Evolutionary conservation across 2,888 invertebrate species (phyloP).

Genomic region (Maniola hyperantus): DNA sequence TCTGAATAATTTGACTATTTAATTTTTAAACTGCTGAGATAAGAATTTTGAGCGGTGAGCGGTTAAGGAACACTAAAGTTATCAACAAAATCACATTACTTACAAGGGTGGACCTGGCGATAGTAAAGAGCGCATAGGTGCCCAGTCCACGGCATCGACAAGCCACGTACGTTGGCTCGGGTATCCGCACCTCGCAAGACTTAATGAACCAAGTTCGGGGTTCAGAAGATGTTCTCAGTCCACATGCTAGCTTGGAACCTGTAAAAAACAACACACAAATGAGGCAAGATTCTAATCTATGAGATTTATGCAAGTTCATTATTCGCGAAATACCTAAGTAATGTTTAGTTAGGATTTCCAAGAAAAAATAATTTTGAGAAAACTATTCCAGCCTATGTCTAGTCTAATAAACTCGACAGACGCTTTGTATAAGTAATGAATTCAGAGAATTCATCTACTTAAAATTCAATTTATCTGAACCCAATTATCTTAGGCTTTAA

Average conservation of each 20-base stretch:
- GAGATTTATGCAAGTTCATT: too few species aligned
- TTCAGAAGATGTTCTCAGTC: constrained; percentile 70
- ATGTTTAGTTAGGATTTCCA: too few species aligned
- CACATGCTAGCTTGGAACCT: constrained; percentile 70
- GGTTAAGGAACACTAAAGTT: too few species aligned
- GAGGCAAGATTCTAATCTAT: not conserved
- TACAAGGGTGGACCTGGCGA: constrained; percentile 65
- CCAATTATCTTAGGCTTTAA: too few species aligned
- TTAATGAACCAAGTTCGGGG: constrained; percentile 74
- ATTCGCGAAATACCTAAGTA: too few species aligned
- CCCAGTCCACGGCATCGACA: constrained; percentile 70
- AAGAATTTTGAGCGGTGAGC: too few species aligned
- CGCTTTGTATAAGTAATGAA: too few species aligned
- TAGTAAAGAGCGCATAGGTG: constrained; percentile 69
- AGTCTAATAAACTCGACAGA: too few species aligned
- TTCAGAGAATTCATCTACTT: too few species aligned
- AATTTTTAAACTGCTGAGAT: not conserved
- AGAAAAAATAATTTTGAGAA: too few species aligned
- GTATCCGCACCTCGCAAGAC: constrained; percentile 69
- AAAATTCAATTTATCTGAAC: too few species aligned
- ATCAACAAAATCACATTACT: constrained; percentile 45
- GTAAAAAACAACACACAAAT: constrained; percentile 22
- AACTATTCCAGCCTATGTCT: too few species aligned
- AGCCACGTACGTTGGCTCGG: constrained; percentile 62
- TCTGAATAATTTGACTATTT: not conserved